Percentiles rank a stretch among this genome's conserved stretches.
phyloP scores from a whole-genome alignment of 2,113 vertebrate genomes.

The Colinus virginianus region DNA sequence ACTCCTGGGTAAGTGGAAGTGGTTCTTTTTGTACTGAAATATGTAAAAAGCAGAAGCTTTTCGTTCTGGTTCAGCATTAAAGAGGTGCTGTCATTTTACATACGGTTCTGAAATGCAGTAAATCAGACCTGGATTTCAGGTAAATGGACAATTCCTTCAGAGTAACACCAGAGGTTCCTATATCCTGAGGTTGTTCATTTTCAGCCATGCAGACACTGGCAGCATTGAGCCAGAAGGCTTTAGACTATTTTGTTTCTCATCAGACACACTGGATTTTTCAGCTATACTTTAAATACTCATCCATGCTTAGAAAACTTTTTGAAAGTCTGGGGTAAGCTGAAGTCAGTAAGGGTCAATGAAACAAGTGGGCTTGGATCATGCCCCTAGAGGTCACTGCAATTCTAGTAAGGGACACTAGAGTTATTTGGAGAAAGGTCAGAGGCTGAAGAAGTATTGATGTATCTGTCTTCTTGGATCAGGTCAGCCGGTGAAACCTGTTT shows the following conservation, averaged over 20 bases:
- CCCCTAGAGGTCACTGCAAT: not conserved
- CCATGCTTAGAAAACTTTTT: slow-evolving; percentile 13
- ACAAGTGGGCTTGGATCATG: not conserved
- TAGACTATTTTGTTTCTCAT: slow-evolving; percentile 30
- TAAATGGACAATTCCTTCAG: slow-evolving; percentile 17
- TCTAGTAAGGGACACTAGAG: not conserved
- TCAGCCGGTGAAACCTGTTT: not conserved
- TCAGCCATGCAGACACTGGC: slow-evolving; percentile 37
- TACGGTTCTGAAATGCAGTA: slow-evolving; percentile 2
- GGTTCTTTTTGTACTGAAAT: slow-evolving; percentile 31
- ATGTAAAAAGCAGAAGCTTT: slow-evolving; percentile 22
- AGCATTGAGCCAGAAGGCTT: not conserved
- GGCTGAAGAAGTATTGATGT: not conserved
- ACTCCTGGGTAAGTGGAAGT: slow-evolving; percentile 87
- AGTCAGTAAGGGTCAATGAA: not conserved
- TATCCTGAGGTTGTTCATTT: slow-evolving; percentile 25
- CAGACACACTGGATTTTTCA: not conserved
- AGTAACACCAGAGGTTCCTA: not conserved
- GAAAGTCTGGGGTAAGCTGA: not conserved
- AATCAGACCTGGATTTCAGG: slow-evolving; percentile 40
- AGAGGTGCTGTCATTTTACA: not conserved
- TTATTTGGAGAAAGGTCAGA: not conserved
- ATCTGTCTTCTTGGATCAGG: not conserved
- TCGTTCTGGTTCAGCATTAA: slow-evolving; percentile 36
- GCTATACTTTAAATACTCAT: not conserved